Percentiles rank a stretch among this genome's conserved stretches.
phyloP scores from a whole-genome alignment of 2,797 vertebrate genomes.

The Atherinosoma microstoma region DNA sequence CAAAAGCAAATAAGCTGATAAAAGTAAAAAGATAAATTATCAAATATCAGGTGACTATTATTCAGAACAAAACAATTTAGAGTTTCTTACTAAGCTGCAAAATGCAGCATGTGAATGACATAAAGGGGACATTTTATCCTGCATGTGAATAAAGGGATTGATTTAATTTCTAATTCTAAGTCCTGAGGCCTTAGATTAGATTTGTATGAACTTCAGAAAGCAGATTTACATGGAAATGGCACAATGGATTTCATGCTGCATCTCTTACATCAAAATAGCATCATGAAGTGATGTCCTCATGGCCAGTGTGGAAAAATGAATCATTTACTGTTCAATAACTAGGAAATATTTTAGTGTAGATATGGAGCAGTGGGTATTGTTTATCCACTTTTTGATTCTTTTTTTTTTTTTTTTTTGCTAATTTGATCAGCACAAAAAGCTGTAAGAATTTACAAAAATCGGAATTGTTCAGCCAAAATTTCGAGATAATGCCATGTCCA shows the following conservation, averaged over 20 bases:
- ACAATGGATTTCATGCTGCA: not conserved
- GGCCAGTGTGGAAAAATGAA: not conserved
- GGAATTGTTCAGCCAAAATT: not conserved
- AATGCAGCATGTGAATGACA: not conserved
- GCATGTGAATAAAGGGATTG: not conserved
- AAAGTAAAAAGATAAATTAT: not conserved
- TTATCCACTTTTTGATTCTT: not conserved
- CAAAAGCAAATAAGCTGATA: not conserved
- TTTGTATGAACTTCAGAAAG: slow-evolving; percentile 13
- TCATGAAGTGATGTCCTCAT: not conserved
- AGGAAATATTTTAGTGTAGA: not conserved
- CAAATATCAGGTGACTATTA: no score
- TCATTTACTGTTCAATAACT: not conserved
- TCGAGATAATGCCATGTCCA: not conserved
- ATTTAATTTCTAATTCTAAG: not conserved
- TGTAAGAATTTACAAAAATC: not conserved
- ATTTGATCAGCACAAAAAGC: not conserved
- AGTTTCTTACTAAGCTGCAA: not conserved
- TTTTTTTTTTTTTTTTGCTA: not conserved
- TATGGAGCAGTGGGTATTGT: not conserved
- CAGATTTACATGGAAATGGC: not conserved
- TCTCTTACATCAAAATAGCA: not conserved
- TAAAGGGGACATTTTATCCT: not conserved
- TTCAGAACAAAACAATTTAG: not conserved
- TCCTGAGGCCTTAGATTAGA: not conserved